phyloP scores from a whole-genome alignment of 2,888 invertebrate species.

The Xylophagus ater region DNA sequence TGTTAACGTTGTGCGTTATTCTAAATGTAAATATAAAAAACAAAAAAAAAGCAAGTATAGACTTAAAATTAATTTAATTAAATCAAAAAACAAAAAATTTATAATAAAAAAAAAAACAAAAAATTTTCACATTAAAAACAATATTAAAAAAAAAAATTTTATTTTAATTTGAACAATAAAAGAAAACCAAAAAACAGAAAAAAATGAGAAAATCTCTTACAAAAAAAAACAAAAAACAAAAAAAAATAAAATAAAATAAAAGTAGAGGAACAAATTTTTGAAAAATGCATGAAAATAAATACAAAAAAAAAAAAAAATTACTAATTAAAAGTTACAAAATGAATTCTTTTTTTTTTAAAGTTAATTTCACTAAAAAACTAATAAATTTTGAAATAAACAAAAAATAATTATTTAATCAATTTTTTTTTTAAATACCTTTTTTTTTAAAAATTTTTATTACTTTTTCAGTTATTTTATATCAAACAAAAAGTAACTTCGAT shows the following conservation, averaged over 20 bases:
- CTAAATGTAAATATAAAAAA: conserved; percentile 19
- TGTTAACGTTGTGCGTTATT: conserved; percentile 18
- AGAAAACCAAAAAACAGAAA: background rate
- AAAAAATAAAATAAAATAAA: conserved; percentile 1
- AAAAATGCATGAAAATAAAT: background rate
- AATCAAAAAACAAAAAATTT: conserved; percentile 2
- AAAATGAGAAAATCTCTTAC: no score
- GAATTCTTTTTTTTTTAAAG: no score
- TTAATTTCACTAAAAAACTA: no score
- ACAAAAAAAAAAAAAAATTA: background rate
- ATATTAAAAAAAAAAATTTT: conserved; percentile 3
- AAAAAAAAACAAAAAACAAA: no score
- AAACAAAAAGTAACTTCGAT: conserved; percentile 13
- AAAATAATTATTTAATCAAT: conserved; percentile 1
- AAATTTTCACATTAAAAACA: conserved; percentile 1
- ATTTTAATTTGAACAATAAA: conserved; percentile 7
- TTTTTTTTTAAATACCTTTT: background rate
- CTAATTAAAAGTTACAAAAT: no score
- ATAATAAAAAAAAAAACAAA: conserved; percentile 6
- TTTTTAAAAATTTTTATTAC: background rate
- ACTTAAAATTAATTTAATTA: conserved; percentile 9
- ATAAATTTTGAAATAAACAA: conserved; percentile 3
- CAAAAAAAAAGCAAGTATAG: conserved; percentile 12
- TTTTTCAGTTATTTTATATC: background rate
- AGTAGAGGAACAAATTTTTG: no score